Evolutionary conservation across 2,113 vertebrate species (phyloP).

Genomic region (Ia io): DNA sequence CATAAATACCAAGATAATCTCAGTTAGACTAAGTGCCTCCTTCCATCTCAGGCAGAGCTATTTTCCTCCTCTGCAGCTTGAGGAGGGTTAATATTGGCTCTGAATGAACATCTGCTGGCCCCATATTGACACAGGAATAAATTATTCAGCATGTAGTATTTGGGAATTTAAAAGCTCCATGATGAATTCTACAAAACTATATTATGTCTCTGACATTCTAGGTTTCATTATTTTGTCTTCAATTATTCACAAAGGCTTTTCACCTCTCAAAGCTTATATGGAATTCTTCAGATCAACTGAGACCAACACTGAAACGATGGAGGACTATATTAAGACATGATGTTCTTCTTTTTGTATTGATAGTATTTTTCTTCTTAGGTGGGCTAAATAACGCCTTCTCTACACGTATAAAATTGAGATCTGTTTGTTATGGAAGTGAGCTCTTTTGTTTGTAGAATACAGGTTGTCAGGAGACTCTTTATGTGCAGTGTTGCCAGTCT

Average conservation of each 20-base stretch:
- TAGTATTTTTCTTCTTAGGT: conserved; percentile 33
- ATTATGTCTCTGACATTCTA: conserved; percentile 77
- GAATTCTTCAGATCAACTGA: conserved; percentile 58
- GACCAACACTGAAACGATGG: conserved; percentile 12
- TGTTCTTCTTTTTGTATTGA: conserved; percentile 58
- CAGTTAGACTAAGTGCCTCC: conserved; percentile 50
- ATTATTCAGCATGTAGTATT: conserved; percentile 83
- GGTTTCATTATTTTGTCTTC: conserved; percentile 80
- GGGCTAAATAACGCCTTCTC: conserved; percentile 20
- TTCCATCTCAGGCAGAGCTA: conserved; percentile 32
- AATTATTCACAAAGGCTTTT: conserved; percentile 80
- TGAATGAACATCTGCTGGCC: conserved; percentile 81
- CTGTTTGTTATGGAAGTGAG: conserved; percentile 12
- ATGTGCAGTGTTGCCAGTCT: not conserved
- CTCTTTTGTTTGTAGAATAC: not conserved
- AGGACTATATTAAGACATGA: conserved; percentile 36
- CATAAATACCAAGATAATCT: conserved; percentile 64
- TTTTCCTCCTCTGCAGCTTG: conserved; percentile 35
- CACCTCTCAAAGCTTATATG: conserved; percentile 56
- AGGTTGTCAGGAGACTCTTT: not conserved
- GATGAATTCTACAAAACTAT: conserved; percentile 80
- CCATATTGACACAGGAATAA: conserved; percentile 79
- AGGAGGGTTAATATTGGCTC: conserved; percentile 60
- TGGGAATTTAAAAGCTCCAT: conserved; percentile 78
- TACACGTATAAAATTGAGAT: not conserved